These are phyloP conservation scores for Hippocampus zosterae DNA, from an alignment of 2,113 vertebrate genomes.

Conservation along the genomic window DNA sequence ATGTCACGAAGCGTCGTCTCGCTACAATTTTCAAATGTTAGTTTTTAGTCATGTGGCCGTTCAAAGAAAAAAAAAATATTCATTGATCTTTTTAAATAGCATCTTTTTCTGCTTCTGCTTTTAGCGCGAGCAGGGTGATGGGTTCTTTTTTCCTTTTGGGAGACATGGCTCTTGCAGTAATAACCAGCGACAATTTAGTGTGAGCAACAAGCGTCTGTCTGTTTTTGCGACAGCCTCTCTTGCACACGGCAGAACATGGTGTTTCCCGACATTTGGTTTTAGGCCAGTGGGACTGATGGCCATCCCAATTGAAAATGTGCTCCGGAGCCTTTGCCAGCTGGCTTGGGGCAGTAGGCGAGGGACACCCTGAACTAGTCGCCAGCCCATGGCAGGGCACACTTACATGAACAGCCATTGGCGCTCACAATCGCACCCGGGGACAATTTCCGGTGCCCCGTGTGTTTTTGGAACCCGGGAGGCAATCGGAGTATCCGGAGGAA, in stretches of 20 bases:
- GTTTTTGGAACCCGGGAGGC: no score
- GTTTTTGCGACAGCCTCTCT: conserved; percentile 38
- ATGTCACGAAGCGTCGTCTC: neutral
- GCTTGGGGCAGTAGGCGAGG: no score
- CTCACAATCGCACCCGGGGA: no score
- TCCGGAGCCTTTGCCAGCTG: no score
- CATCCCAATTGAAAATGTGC: conserved; percentile 11
- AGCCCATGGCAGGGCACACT: no score
- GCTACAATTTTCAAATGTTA: neutral
- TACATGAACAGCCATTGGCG: no score
- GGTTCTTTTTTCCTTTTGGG: neutral
- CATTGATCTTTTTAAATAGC: neutral
- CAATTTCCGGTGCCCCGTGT: no score
- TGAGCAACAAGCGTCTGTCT: conserved; percentile 7
- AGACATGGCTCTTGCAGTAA: conserved; percentile 25
- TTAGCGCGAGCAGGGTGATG: neutral
- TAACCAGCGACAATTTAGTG: conserved; percentile 27
- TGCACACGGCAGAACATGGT: conserved; percentile 1
- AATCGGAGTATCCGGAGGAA: no score
- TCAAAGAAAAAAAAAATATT: neutral
- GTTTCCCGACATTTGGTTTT: conserved; percentile 34
- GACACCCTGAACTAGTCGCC: no score
- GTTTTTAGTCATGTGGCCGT: neutral
- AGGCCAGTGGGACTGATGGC: conserved; percentile 43
- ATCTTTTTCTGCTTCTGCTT: neutral